A percentile compares a stretch with the other conserved stretches of the same genome.
Conservation (phyloP, 2,888 invertebrate genomes). For the Drosophila kambysellisi region DNA sequence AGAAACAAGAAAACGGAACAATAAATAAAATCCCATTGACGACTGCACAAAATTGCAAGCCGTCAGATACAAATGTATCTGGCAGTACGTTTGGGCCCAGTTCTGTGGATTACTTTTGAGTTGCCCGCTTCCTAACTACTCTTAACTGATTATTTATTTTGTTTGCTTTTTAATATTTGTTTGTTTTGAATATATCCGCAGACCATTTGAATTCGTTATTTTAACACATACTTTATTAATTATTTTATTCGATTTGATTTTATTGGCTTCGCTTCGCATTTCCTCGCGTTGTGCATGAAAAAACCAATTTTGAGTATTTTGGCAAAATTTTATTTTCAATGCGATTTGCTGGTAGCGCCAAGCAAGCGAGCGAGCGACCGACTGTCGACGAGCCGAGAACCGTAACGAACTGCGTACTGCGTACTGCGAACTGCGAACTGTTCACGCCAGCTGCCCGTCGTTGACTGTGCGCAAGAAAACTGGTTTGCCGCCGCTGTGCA, state of each 20-base stretch:
- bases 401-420: slow-evolving; percentile 33
- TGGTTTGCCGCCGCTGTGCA: slow-evolving; percentile 49
- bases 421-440: slow-evolving; percentile 44
- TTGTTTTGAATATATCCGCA: slow-evolving; percentile 69
- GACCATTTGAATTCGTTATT: slow-evolving; percentile 53
- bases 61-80: slow-evolving; percentile 68
- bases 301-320: slow-evolving; percentile 66
- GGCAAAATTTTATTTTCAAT: slow-evolving; percentile 74
- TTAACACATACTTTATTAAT: slow-evolving; percentile 62
- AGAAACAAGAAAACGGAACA: slow-evolving; percentile 41
- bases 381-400: slow-evolving; percentile 45
- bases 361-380: slow-evolving; percentile 77
- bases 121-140: slow-evolving; percentile 40
- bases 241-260: slow-evolving; percentile 28
- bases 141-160: slow-evolving; percentile 61
- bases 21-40: slow-evolving; percentile 24
- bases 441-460: slow-evolving; percentile 69
- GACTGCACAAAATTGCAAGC: slow-evolving; percentile 51
- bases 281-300: slow-evolving; percentile 67
- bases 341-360: slow-evolving; percentile 43
- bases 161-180: slow-evolving; percentile 58
- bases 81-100: slow-evolving; percentile 40
- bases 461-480: slow-evolving; percentile 66
- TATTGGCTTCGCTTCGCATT: slow-evolving; percentile 68
- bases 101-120: slow-evolving; percentile 37